phyloP scores from a whole-genome alignment of 2,113 vertebrate species.

The Microtus montanus region DNA sequence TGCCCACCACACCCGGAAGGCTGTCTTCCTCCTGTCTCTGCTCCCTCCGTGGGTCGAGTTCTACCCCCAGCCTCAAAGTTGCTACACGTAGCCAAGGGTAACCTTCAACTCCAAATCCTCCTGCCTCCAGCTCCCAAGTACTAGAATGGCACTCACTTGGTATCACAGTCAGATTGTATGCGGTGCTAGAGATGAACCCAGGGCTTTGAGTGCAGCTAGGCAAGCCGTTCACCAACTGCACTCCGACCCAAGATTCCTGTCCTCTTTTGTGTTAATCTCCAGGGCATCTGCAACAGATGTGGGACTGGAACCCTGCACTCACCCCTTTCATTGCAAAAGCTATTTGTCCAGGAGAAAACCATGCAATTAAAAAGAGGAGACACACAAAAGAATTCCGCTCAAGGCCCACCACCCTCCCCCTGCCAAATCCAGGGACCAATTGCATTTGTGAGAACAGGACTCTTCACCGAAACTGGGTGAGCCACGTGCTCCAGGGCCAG shows the following conservation, averaged over 20 bases:
- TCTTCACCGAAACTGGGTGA: constrained; percentile 57
- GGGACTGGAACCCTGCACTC: not conserved
- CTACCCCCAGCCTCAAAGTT: not conserved
- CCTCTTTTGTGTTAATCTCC: not conserved
- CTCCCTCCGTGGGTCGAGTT: not conserved
- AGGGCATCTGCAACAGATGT: not conserved
- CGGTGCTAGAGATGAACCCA: not conserved
- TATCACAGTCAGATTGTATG: not conserved
- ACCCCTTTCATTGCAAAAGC: not conserved
- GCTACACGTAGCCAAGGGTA: not conserved
- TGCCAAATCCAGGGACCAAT: constrained; percentile 73
- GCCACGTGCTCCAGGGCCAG: constrained; percentile 58
- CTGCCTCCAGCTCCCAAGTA: not conserved
- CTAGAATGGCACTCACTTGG: not conserved
- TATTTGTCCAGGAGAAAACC: constrained; percentile 62
- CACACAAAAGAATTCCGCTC: constrained; percentile 60
- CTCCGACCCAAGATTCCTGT: not conserved
- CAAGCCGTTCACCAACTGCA: not conserved
- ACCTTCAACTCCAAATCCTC: not conserved
- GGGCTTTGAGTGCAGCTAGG: not conserved
- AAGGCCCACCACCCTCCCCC: constrained; percentile 38
- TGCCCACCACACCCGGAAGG: not conserved
- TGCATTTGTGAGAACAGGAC: constrained; percentile 73
- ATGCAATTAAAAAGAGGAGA: constrained; percentile 60
- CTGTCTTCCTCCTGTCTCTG: not conserved